Conservation (phyloP, 2,797 vertebrate genomes). For the Silurus lanzhouensis region DNA sequence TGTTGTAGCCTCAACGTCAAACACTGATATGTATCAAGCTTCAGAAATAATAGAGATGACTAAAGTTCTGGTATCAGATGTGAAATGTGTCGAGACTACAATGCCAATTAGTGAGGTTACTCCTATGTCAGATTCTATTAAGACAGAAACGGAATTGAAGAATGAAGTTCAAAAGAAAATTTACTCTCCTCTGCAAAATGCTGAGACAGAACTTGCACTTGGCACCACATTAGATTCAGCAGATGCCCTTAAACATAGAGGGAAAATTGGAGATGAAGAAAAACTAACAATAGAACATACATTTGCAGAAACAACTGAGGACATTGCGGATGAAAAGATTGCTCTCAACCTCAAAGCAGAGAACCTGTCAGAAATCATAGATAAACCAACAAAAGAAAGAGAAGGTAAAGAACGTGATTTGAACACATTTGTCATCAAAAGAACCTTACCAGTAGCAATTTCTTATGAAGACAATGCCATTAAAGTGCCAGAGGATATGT, state of each 20-base stretch:
- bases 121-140: slow-evolving; percentile 34
- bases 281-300: slow-evolving; percentile 40
- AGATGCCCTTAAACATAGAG: slow-evolving; percentile 43
- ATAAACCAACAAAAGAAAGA: slow-evolving; percentile 33
- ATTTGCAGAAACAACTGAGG: slow-evolving; percentile 63
- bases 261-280: slow-evolving; percentile 39
- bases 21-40: slow-evolving; percentile 41
- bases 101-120: slow-evolving; percentile 50
- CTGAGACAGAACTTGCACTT: slow-evolving; percentile 39
- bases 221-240: slow-evolving; percentile 44
- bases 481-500: slow-evolving; percentile 33
- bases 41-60: slow-evolving; percentile 28
- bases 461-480: slow-evolving; percentile 4
- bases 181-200: slow-evolving; percentile 39
- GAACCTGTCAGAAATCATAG: slow-evolving; percentile 42
- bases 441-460: slow-evolving; percentile 22
- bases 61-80: slow-evolving; percentile 27
- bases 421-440: slow-evolving; percentile 25
- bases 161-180: slow-evolving; percentile 58
- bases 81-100: slow-evolving; percentile 46
- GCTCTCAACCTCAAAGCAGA: slow-evolving; percentile 66
- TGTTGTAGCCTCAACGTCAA: slow-evolving; percentile 32
- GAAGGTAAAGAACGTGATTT: slow-evolving; percentile 13
- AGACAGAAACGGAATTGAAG: slow-evolving; percentile 49
- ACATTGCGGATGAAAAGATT: slow-evolving; percentile 66